phyloP scores from a whole-genome alignment of 2,888 invertebrate genomes.

The Agrotis exclamationis region DNA sequence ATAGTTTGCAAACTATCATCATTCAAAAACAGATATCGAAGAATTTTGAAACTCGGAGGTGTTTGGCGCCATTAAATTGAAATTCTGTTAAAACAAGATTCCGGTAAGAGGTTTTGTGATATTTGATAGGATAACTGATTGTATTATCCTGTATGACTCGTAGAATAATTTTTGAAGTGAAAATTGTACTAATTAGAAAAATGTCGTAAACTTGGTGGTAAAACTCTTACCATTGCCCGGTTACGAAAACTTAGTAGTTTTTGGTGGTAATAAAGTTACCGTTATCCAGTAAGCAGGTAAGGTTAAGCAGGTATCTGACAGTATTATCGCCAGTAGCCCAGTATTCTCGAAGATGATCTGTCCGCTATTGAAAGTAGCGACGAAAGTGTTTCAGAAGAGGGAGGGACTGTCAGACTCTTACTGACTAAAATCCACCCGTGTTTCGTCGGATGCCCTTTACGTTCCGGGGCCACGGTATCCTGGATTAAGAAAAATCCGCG shows the following conservation, averaged over 20 bases:
- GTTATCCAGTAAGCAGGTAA: slow-evolving; percentile 16
- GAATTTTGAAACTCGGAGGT: no score
- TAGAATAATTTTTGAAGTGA: slow-evolving; percentile 8
- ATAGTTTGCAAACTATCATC: no score
- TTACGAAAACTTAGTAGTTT: not conserved
- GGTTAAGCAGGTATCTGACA: not conserved
- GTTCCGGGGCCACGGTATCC: no score
- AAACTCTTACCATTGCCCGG: slow-evolving; percentile 19
- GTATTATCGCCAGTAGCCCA: slow-evolving; percentile 8
- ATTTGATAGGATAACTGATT: slow-evolving; percentile 4
- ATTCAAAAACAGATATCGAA: no score
- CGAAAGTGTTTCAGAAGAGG: slow-evolving; percentile 10
- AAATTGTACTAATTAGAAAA: slow-evolving; percentile 13
- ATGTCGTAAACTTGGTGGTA: slow-evolving; percentile 14
- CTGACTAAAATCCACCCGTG: no score
- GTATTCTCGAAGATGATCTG: slow-evolving; percentile 17
- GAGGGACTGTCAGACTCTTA: no score
- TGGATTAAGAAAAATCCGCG: no score
- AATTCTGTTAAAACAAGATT: no score
- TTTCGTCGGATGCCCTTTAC: no score
- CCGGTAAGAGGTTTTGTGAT: not conserved
- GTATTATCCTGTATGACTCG: not conserved
- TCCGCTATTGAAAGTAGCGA: slow-evolving; percentile 9
- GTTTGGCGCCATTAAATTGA: no score
- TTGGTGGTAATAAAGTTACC: slow-evolving; percentile 25